Conservation (phyloP, 2,113 vertebrate genomes). For the Eulacestoma nigropectus region DNA sequence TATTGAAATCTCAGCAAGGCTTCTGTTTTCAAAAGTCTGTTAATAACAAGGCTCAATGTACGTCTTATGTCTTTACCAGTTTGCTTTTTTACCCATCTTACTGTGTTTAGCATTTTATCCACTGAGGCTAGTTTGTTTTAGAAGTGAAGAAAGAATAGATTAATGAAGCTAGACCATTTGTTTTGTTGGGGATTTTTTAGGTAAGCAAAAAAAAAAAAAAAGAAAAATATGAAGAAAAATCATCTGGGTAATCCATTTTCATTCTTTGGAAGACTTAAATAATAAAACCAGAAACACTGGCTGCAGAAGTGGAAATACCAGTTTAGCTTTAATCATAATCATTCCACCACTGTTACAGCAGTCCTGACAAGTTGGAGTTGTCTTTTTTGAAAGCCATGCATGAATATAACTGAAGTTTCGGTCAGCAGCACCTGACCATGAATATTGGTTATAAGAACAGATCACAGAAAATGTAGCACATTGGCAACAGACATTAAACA, state of each 20-base stretch:
- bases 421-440: background rate
- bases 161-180: background rate
- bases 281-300: conserved; percentile 5
- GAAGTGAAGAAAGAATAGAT: background rate
- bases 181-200: background rate
- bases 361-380: background rate
- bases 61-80: background rate
- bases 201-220: background rate
- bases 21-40: background rate
- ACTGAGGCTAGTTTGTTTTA: background rate
- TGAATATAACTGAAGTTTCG: background rate
- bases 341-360: background rate
- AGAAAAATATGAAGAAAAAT: background rate
- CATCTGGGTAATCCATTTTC: conserved; percentile 33
- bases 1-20: background rate
- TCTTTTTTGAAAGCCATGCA: background rate
- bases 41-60: background rate
- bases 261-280: conserved; percentile 3
- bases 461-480: background rate
- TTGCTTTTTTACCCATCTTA: background rate
- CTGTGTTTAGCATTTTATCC: background rate
- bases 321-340: conserved; percentile 7
- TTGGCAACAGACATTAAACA: background rate
- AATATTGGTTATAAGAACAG: background rate
- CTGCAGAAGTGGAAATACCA: background rate